phyloP scores from a whole-genome alignment of 2,113 vertebrate genomes.

The Steatornis caripensis region DNA sequence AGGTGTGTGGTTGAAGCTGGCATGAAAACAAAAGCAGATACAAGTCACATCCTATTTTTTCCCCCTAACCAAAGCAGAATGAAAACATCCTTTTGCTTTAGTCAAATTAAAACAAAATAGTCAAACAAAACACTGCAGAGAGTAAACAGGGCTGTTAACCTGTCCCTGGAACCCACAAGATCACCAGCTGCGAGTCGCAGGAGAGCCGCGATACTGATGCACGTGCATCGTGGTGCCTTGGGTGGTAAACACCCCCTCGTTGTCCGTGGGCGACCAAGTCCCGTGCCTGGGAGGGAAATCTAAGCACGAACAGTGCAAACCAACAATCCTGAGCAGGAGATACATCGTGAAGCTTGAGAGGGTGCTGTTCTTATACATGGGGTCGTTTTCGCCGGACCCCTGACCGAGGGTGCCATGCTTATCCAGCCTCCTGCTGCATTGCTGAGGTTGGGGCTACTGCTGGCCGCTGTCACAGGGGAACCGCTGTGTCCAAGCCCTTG shows the following conservation, averaged over 20 bases:
- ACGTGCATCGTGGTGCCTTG: fast-evolving
- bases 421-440: fast-evolving
- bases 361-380: fast-evolving
- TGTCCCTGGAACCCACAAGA: fast-evolving
- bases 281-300: fast-evolving
- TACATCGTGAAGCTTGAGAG: neutral
- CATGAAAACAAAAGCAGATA: constrained; percentile 27
- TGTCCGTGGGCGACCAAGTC: fast-evolving
- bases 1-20: constrained; percentile 4
- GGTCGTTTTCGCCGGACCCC: neutral
- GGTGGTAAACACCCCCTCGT: too few relatives aligned
- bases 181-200: fast-evolving
- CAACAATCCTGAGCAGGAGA: fast-evolving
- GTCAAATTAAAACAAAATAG: neutral
- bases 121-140: neutral
- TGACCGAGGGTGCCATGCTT: neutral
- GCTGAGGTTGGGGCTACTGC: neutral
- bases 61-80: neutral
- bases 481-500: fast-evolving
- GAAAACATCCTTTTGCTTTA: constrained; percentile 49
- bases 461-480: neutral
- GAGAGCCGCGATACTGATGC: fast-evolving
- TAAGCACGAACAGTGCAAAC: neutral
- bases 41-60: constrained; percentile 18
- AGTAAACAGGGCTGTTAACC: neutral